These are phyloP conservation scores for Corythaeola cristata DNA, from an alignment of 2,113 vertebrate species.

Conservation along the genomic window DNA sequence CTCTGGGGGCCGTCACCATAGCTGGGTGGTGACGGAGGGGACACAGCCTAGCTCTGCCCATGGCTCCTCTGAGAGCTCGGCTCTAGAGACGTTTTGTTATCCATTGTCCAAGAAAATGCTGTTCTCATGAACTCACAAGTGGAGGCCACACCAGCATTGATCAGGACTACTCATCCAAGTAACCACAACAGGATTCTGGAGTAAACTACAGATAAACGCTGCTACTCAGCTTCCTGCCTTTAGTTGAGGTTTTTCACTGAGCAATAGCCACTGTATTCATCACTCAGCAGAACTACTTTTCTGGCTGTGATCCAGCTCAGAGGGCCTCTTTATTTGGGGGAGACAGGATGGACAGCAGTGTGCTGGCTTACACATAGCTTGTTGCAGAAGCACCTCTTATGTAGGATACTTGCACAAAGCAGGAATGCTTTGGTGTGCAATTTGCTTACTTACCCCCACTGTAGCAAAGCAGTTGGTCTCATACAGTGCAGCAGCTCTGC, in stretches of 20 bases:
- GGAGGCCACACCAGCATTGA: background rate
- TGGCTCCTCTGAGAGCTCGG: background rate
- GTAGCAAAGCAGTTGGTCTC: background rate
- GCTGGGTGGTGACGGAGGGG: background rate
- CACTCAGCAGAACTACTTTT: background rate
- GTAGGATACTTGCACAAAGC: background rate
- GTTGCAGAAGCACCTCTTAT: background rate
- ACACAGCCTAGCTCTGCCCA: background rate
- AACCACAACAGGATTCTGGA: conserved; percentile 14
- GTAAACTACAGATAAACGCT: background rate
- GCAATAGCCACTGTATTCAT: background rate
- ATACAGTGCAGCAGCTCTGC: background rate
- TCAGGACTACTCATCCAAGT: background rate
- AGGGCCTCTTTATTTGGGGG: background rate
- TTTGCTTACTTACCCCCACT: background rate
- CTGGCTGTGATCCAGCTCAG: background rate
- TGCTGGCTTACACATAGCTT: too few relatives aligned
- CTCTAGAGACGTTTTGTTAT: background rate
- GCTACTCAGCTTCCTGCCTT: background rate
- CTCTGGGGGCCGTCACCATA: background rate
- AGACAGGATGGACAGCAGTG: background rate
- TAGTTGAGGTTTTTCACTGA: background rate
- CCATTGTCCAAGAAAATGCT: background rate
- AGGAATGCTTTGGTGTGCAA: background rate
- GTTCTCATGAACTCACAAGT: background rate